phyloP scores from a whole-genome alignment of 2,113 vertebrate genomes.

The Calyptomena viridis region DNA sequence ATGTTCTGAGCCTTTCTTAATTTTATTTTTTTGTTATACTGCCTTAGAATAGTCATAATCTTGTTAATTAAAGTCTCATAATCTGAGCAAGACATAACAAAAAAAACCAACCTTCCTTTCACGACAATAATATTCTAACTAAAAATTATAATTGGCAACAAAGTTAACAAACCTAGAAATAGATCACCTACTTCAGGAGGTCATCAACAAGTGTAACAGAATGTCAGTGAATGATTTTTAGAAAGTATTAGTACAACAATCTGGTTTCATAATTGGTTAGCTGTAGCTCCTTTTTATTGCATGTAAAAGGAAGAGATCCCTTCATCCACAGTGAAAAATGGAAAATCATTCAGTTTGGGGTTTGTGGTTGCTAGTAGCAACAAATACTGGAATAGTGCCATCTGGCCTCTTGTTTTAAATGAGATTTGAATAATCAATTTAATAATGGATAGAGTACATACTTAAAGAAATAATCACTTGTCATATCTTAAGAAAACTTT shows the following conservation, averaged over 20 bases:
- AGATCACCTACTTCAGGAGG: slow-evolving; percentile 60
- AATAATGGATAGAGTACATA: slow-evolving; percentile 74
- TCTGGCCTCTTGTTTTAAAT: slow-evolving; percentile 79
- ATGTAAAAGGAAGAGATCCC: slow-evolving; percentile 28
- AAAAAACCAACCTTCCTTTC: slow-evolving; percentile 44
- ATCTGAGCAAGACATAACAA: slow-evolving; percentile 47
- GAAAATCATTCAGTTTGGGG: slow-evolving; percentile 72
- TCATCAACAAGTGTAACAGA: slow-evolving; percentile 52
- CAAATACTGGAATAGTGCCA: slow-evolving; percentile 83
- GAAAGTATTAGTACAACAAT: slow-evolving; percentile 53
- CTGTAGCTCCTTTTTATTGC: slow-evolving; percentile 37
- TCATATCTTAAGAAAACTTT: slow-evolving; percentile 59
- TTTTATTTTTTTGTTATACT: slow-evolving; percentile 22
- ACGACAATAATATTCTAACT: slow-evolving; percentile 40
- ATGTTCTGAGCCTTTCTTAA: neutral
- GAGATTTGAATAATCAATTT: slow-evolving; percentile 83
- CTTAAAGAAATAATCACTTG: slow-evolving; percentile 77
- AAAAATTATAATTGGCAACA: slow-evolving; percentile 30
- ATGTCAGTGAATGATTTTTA: slow-evolving; percentile 43
- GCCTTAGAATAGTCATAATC: slow-evolving; percentile 23
- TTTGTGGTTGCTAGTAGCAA: slow-evolving; percentile 80
- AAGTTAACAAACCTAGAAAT: slow-evolving; percentile 63
- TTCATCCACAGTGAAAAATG: slow-evolving; percentile 42
- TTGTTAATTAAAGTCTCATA: slow-evolving; percentile 51
- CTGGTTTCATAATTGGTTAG: slow-evolving; percentile 59